Percentiles rank a stretch among this genome's conserved stretches.
Conservation (phyloP, 2,888 invertebrate genomes). For the Eledona agricola region DNA sequence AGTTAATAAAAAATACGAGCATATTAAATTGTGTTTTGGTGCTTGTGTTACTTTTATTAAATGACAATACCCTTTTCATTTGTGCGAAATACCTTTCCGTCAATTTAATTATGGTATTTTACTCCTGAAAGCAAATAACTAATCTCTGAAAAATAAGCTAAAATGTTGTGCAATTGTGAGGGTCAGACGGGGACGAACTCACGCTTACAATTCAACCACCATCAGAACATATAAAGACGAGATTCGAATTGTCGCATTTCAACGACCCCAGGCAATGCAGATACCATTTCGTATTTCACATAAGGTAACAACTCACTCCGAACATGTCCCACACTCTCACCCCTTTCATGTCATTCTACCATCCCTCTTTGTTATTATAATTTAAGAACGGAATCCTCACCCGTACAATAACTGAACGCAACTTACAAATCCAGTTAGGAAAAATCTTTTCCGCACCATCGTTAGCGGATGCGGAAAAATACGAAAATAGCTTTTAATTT, state of each 20-base stretch:
- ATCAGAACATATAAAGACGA: slow-evolving; percentile 24
- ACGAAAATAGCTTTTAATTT: slow-evolving; percentile 33
- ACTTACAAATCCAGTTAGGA: slow-evolving; percentile 19
- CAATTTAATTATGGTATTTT: too few species aligned
- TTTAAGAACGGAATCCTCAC: slow-evolving; percentile 31
- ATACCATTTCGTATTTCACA: slow-evolving; percentile 50
- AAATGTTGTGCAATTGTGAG: too few species aligned
- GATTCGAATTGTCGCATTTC: slow-evolving; percentile 53
- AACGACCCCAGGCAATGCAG: slow-evolving; percentile 55
- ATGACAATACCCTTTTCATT: too few species aligned
- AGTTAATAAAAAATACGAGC: too few species aligned
- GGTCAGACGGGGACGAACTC: too few species aligned
- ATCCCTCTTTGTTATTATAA: slow-evolving; percentile 33
- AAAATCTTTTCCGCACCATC: too few species aligned
- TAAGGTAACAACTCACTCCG: slow-evolving; percentile 17
- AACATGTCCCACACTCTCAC: slow-evolving; percentile 28
- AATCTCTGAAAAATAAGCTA: too few species aligned
- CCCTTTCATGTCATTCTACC: slow-evolving; percentile 29
- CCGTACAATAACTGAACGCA: slow-evolving; percentile 19
- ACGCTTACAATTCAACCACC: too few species aligned
- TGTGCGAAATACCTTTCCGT: too few species aligned
- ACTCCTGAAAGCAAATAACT: too few species aligned
- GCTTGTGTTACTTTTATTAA: too few species aligned
- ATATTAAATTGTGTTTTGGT: too few species aligned
- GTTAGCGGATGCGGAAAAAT: slow-evolving; percentile 27